Evolutionary conservation across 2,113 vertebrate species (phyloP).

Genomic region (mouse (Mus musculus)): DNA sequence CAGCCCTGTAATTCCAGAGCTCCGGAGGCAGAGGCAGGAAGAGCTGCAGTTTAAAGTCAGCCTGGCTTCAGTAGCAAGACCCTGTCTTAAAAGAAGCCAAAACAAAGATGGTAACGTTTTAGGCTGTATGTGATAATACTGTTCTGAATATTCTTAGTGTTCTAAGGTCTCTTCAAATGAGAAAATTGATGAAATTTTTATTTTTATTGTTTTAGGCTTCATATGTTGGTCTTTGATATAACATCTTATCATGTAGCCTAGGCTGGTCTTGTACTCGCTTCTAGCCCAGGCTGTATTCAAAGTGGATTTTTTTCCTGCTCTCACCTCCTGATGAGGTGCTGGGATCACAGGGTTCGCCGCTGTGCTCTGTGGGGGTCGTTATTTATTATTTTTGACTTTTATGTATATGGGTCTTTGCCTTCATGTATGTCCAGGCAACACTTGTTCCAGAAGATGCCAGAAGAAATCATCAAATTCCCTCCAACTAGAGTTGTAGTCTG

Average conservation of each 20-base stretch:
- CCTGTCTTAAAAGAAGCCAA: background rate
- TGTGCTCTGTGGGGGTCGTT: no score
- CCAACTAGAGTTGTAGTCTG: background rate
- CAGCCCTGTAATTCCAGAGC: background rate
- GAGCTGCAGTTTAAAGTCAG: background rate
- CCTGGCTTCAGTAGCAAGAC: background rate
- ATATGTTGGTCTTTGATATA: background rate
- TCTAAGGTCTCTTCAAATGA: slow-evolving; percentile 30
- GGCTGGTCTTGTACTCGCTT: background rate
- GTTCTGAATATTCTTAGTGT: background rate
- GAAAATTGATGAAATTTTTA: background rate
- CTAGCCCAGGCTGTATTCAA: background rate
- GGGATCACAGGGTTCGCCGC: background rate
- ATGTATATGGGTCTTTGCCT: background rate
- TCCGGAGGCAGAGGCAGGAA: background rate
- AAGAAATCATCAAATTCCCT: background rate
- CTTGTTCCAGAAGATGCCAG: background rate
- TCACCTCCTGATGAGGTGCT: background rate
- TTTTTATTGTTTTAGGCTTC: background rate
- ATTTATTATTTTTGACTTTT: background rate
- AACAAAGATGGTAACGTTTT: background rate
- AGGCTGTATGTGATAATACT: background rate
- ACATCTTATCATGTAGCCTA: background rate
- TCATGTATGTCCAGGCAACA: background rate
- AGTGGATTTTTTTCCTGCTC: background rate